Percentiles rank a stretch among this genome's conserved stretches.
Evolutionary conservation across 2,888 invertebrate species (phyloP).

Genomic region (Xiphydria camelus): DNA sequence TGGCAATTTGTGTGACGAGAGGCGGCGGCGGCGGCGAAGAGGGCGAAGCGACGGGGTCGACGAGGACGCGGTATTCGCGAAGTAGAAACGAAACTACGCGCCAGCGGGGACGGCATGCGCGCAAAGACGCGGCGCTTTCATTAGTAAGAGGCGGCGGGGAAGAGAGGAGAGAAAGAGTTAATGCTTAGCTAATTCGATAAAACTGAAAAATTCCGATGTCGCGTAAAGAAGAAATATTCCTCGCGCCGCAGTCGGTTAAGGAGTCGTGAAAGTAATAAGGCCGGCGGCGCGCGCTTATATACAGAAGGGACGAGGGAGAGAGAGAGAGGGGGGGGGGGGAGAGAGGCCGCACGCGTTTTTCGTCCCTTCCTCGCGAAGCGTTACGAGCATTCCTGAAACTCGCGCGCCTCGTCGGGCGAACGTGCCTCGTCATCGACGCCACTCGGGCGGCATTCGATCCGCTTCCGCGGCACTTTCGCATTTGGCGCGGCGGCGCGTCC

Average conservation of each 20-base stretch:
- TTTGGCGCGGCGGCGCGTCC: slow-evolving; percentile 20
- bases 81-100: neutral
- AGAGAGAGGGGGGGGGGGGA: slow-evolving; percentile 9
- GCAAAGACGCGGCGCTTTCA: slow-evolving; percentile 44
- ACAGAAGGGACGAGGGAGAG: slow-evolving; percentile 7
- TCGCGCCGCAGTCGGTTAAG: slow-evolving; percentile 2
- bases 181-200: slow-evolving; percentile 55
- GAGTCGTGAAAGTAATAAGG: slow-evolving; percentile 13
- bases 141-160: too few species aligned
- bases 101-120: slow-evolving; percentile 22
- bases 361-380: too few species aligned
- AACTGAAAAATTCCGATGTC: slow-evolving; percentile 53
- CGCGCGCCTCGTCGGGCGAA: too few species aligned
- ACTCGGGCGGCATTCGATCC: slow-evolving; percentile 25
- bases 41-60: too few species aligned
- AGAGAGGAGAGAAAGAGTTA: too few species aligned
- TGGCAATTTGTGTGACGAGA: slow-evolving; percentile 48
- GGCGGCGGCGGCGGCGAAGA: slow-evolving; percentile 28
- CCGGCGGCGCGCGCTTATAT: slow-evolving; percentile 9
- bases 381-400: neutral
- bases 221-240: slow-evolving; percentile 44
- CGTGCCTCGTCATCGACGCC: too few species aligned
- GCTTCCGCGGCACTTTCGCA: too few species aligned
- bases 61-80: slow-evolving; percentile 21
- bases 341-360: slow-evolving; percentile 6